Evolutionary conservation across 2,888 invertebrate species (phyloP).

Genomic region (Quadriops clusia): DNA sequence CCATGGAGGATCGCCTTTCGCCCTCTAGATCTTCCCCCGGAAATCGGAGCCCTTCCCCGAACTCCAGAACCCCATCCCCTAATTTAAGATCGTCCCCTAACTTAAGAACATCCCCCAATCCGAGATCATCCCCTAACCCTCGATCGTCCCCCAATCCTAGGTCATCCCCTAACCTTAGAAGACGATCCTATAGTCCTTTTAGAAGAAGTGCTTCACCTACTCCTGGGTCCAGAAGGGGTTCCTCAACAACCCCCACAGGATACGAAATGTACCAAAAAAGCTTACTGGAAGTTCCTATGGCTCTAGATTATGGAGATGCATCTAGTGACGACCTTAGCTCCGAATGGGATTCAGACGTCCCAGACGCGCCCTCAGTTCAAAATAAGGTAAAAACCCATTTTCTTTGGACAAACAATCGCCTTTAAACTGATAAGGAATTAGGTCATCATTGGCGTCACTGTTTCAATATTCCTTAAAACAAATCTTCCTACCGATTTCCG

Average conservation of each 20-base stretch:
- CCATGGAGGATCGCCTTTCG: not conserved
- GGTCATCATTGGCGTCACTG: too few relatives aligned
- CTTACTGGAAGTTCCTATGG: constrained; percentile 62
- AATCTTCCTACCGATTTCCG: too few relatives aligned
- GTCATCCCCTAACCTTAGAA: constrained; percentile 16
- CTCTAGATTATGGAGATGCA: constrained; percentile 76
- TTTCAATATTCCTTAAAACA: too few relatives aligned
- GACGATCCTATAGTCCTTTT: constrained; percentile 24
- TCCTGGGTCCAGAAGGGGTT: constrained; percentile 21
- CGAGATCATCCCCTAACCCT: constrained; percentile 4
- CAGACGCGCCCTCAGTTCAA: too few relatives aligned
- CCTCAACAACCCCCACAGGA: constrained; percentile 33
- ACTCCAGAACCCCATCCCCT: constrained; percentile 13
- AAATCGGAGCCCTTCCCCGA: constrained; percentile 1
- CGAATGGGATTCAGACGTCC: constrained; percentile 86
- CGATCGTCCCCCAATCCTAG: constrained; percentile 24
- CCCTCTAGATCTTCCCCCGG: not conserved
- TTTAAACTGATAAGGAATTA: too few relatives aligned
- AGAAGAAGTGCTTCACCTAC: constrained; percentile 25
- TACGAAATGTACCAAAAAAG: constrained; percentile 74
- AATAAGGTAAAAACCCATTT: too few relatives aligned
- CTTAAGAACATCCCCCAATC: constrained; percentile 16
- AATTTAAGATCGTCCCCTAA: constrained; percentile 10
- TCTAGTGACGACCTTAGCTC: constrained; percentile 84
- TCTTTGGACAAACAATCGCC: too few relatives aligned